Conservation (phyloP, 2,113 vertebrate genomes). For the Phrynosoma blainvillii region DNA sequence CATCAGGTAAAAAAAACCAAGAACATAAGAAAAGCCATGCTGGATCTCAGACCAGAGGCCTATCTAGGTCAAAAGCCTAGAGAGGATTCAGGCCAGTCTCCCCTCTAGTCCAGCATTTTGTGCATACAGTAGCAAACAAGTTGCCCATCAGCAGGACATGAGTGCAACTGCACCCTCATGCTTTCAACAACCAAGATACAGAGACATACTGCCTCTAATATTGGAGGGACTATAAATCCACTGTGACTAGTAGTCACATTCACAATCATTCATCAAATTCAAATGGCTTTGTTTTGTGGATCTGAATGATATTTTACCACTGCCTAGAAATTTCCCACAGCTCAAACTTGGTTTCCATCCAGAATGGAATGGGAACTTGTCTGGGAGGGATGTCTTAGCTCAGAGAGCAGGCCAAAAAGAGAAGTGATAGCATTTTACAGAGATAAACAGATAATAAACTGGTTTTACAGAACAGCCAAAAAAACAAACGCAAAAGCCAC, state of each 20-base stretch:
- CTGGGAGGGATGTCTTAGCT: neutral
- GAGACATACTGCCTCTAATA: neutral
- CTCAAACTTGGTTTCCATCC: neutral
- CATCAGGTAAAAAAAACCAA: too few species aligned
- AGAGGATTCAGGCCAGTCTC: too few species aligned
- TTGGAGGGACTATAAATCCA: neutral
- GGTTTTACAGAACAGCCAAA: neutral
- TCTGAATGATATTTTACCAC: neutral
- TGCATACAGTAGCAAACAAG: too few species aligned
- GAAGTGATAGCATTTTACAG: neutral
- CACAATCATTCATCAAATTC: neutral
- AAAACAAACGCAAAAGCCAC: neutral
- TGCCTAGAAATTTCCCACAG: conserved; percentile 4
- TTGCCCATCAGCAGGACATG: too few species aligned
- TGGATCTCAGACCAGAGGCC: too few species aligned
- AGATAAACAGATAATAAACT: neutral
- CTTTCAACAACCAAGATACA: neutral
- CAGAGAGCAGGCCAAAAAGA: neutral
- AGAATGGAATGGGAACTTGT: neutral
- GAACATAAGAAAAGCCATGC: too few species aligned
- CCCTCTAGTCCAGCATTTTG: too few species aligned
- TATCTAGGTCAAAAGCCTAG: too few species aligned
- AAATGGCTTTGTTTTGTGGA: neutral
- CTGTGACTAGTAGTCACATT: neutral
- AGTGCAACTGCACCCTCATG: neutral